Conservation (phyloP, 2,888 invertebrate genomes). For the Helleia helle region DNA sequence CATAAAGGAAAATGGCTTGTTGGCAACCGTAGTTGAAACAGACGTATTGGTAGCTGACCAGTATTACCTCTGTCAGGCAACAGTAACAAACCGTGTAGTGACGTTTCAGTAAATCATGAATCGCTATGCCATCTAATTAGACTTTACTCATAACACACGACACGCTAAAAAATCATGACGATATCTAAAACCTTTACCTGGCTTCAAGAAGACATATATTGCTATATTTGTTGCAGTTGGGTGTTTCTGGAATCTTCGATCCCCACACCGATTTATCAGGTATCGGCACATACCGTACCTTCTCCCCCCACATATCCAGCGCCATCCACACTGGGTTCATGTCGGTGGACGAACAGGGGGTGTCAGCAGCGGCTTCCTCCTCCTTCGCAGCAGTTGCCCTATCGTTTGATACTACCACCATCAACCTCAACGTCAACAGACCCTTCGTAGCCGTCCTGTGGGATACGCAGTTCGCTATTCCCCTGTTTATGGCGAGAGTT, state of each 20-base stretch:
- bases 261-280: slow-evolving; percentile 41
- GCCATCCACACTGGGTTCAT: slow-evolving; percentile 65
- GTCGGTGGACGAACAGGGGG: slow-evolving; percentile 69
- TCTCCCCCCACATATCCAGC: slow-evolving; percentile 46
- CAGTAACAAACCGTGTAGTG: too few species aligned
- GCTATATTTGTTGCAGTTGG: slow-evolving; percentile 45
- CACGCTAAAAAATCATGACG: too few species aligned
- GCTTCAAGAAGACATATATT: too few species aligned
- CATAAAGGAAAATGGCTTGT: too few species aligned
- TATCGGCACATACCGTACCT: slow-evolving; percentile 34
- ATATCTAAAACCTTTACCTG: too few species aligned
- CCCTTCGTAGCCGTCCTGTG: slow-evolving; percentile 68
- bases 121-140: too few species aligned
- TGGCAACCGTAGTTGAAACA: too few species aligned
- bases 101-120: too few species aligned
- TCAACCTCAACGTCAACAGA: slow-evolving; percentile 48
- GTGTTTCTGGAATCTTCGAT: slow-evolving; percentile 52
- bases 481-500: slow-evolving; percentile 65
- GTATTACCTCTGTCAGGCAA: too few species aligned
- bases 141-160: too few species aligned
- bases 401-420: slow-evolving; percentile 47
- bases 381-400: slow-evolving; percentile 59
- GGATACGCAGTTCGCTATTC: slow-evolving; percentile 53
- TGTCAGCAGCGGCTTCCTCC: slow-evolving; percentile 59
- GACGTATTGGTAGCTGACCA: too few species aligned